Evolutionary conservation across 2,888 invertebrate species (phyloP).

Genomic region (Spisula subtruncata): DNA sequence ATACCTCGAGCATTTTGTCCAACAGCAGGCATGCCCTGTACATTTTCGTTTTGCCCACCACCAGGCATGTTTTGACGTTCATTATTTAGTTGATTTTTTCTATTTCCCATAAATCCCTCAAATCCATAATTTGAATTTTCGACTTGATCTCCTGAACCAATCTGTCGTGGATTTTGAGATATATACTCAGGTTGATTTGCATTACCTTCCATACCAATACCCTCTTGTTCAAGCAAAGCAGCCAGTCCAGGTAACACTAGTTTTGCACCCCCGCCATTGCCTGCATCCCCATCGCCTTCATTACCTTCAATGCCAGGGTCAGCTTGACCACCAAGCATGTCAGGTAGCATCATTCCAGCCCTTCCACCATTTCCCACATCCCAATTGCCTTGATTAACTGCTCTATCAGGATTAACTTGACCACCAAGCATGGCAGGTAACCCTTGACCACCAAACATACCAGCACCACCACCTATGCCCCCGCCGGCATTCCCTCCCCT

Average conservation of each 20-base stretch:
- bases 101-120: too few relatives aligned
- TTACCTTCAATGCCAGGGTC: slow-evolving; percentile 21
- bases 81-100: neutral
- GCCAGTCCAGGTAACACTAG: too few relatives aligned
- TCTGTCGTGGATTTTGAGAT: too few relatives aligned
- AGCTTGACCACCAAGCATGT: neutral
- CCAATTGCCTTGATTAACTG: neutral
- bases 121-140: too few relatives aligned
- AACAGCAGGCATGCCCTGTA: neutral
- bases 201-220: too few relatives aligned
- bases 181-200: too few relatives aligned
- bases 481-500: neutral
- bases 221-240: too few relatives aligned
- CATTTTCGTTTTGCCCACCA: too few relatives aligned
- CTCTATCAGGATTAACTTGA: neutral
- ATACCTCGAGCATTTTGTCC: neutral
- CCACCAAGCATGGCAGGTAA: neutral
- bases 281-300: neutral
- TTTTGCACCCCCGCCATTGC: neutral
- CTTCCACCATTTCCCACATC: neutral
- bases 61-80: neutral
- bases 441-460: too few relatives aligned
- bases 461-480: neutral
- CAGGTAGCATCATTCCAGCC: neutral
- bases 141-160: too few relatives aligned